Conservation (phyloP, 1,140 invertebrate genomes). For the Meteorus sp. region DNA sequence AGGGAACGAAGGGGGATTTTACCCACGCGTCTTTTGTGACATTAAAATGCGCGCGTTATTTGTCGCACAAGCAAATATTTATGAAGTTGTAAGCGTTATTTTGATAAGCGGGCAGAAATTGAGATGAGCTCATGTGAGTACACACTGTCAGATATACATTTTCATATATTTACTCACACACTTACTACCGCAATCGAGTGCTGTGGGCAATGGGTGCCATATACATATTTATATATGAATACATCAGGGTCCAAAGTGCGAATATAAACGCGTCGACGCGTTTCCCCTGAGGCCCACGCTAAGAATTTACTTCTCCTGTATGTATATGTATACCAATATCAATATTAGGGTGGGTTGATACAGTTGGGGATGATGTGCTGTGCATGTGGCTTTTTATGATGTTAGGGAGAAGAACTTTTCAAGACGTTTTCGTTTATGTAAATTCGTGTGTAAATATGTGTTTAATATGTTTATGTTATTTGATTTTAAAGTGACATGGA, state of each 20-base stretch:
- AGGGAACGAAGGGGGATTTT: no score
- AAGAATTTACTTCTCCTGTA: slow-evolving; percentile 4
- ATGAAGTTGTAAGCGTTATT: slow-evolving; percentile 59
- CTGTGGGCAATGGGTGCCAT: slow-evolving; percentile 2
- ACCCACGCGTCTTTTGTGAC: no score
- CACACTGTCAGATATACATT: neutral
- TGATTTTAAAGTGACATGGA: no score
- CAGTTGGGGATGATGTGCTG: slow-evolving; percentile 1
- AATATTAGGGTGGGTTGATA: neutral
- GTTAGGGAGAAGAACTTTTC: slow-evolving; percentile 6
- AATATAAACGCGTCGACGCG: slow-evolving; percentile 43
- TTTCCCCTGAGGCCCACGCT: slow-evolving; percentile 38
- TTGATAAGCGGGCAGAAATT: slow-evolving; percentile 53
- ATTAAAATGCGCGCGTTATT: slow-evolving; percentile 37
- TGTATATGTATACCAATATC: slow-evolving; percentile 1
- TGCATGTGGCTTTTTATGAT: slow-evolving; percentile 3
- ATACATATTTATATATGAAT: slow-evolving; percentile 15
- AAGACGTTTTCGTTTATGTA: slow-evolving; percentile 6
- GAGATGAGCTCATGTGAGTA: slow-evolving; percentile 32
- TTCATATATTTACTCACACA: no score
- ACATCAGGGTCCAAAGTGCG: slow-evolving; percentile 3
- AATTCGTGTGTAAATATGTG: no score
- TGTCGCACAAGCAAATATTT: slow-evolving; percentile 56
- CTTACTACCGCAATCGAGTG: no score
- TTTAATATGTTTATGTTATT: neutral